Evolutionary conservation across 2,797 vertebrate genomes (phyloP), one percentile per base, ranked within the genome.

Genomic region (Chelidonichthys spinosus): DNA sequence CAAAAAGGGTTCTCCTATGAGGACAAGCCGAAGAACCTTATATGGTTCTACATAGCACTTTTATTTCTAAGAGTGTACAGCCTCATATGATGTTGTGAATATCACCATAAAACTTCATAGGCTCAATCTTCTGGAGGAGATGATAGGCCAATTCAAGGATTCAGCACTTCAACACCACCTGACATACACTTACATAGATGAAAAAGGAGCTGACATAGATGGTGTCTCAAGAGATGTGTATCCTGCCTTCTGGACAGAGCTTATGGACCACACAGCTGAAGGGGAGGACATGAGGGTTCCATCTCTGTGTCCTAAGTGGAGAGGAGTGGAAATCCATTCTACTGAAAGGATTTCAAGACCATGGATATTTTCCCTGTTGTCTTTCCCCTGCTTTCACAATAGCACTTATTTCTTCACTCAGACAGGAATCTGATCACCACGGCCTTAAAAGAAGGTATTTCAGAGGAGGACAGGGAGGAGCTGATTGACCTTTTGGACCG

Each of bases 301-400:
- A 75, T 83, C 61, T 36, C 67, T 85, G 50, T 78, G 10, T 50
- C 68, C 72, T 61, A 25, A 83, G 85, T 8, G 67, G 86, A 60
- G 74, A 85, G 44, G 74, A 86, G 17, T 86, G 72, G 77, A 90
- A 83, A 84, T 68, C 84, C 25, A 68, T 87, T 50, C 47, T 84
- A 14, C 18, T 66, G 1, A 65, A 65, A 10, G 44, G 18, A 43
- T 85, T 76, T 62, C 32, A 70, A 46, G 79, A 88, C 53, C 70
- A 85, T 49, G 64, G 69, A 1, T 86, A 83, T 18, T 82, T 79
- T 60, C 80, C 62, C 40, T 64, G 47, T 64, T 36, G 43, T 17
- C 50, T 85, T 61, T 32, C 69, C 32, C 63, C 60, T 52, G 76
- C 17, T 52, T 81, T 74, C 18, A 67, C 80, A 65, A 78, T 75